A percentile compares a stretch with the other conserved stretches of the same genome.
Evolutionary conservation across 2,797 vertebrate genomes (phyloP).

Genomic region (Serranus cabrilla): DNA sequence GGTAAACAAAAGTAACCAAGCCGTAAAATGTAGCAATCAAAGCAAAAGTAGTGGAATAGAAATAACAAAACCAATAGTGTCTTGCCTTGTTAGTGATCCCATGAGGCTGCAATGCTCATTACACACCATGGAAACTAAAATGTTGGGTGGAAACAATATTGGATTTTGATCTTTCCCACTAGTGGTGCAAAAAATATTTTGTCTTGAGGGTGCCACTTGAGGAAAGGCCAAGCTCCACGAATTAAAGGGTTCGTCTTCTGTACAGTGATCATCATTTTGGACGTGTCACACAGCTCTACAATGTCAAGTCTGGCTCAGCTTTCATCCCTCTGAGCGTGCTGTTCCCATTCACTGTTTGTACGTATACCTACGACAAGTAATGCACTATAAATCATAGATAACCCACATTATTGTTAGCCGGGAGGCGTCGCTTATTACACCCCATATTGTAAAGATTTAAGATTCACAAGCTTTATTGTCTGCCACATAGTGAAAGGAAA

Average conservation of each 20-base stretch:
- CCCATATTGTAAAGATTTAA: too few relatives aligned
- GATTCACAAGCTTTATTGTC: too few relatives aligned
- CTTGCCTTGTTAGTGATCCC: constrained; percentile 39
- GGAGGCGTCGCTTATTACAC: too few relatives aligned
- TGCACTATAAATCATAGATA: too few relatives aligned
- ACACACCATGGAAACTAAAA: constrained; percentile 26
- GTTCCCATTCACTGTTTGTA: too few relatives aligned
- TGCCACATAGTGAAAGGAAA: too few relatives aligned
- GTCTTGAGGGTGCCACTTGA: constrained; percentile 5
- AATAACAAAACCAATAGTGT: constrained; percentile 12
- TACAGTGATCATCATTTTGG: not conserved
- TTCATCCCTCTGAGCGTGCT: not conserved
- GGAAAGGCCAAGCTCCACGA: constrained; percentile 10
- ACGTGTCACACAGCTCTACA: constrained; percentile 1
- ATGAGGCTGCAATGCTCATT: constrained; percentile 41
- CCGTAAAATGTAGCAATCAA: constrained; percentile 50
- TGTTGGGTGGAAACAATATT: constrained; percentile 32
- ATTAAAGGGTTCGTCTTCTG: constrained; percentile 21
- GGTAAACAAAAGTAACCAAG: constrained; percentile 41
- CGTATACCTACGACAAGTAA: too few relatives aligned
- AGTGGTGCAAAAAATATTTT: constrained; percentile 1
- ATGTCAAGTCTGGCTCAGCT: constrained; percentile 13
- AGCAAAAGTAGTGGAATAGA: constrained; percentile 26
- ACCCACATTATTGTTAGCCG: too few relatives aligned
- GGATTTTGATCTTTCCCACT: constrained; percentile 32